Evolutionary conservation across 2,113 vertebrate genomes (phyloP), one percentile per base, ranked within the genome.

Genomic region (rat (Rattus norvegicus)): DNA sequence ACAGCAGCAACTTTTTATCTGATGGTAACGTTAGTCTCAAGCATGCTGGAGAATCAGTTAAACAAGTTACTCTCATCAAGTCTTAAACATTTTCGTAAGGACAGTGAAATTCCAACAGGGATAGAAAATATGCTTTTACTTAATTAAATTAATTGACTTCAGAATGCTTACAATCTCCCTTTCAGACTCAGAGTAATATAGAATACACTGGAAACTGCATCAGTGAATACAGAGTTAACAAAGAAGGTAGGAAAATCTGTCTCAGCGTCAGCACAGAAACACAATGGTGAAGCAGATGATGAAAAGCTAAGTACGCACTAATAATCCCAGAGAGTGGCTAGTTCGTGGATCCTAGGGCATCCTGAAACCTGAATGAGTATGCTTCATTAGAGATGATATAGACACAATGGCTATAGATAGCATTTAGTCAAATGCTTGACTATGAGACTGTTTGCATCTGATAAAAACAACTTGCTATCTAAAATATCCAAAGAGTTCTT

Each of bases 311-410:
- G 84, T 76, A 70, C 52, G 59, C 30, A 95, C 80, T 76, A 91
- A 89, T 89, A n/a, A 93, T 88, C 10, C 36, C 11, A 67, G 39
- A 89, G 67, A 83, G 14, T 12, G 69, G 47, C 28, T 93, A 43
- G 39, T 90, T 8, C 19, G 20, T 72, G 91, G 93, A 81, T 72
- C 93, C 28, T 30, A 80, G 80, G 5, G 49, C 65, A 94, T 67
- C 67, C 16, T 59, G 59, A 56, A 76, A 14, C 88, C 79, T 83
- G 28, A 17, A 24, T 75, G 87, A 59, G 2, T 19, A 13, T 69
- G 81, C 61, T 93, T 94, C 67, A 87, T 75, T 79, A 49, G 52
- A 33, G 63, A 90, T 75, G 69, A 84, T 93, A 89, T 81, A 79
- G 14, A 59, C 88, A 49, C 63, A 39, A 84, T 33, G 3, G 61